These are phyloP conservation scores for Acronicta alni DNA, from an alignment of 2,888 invertebrate species.

Conservation along the genomic window DNA sequence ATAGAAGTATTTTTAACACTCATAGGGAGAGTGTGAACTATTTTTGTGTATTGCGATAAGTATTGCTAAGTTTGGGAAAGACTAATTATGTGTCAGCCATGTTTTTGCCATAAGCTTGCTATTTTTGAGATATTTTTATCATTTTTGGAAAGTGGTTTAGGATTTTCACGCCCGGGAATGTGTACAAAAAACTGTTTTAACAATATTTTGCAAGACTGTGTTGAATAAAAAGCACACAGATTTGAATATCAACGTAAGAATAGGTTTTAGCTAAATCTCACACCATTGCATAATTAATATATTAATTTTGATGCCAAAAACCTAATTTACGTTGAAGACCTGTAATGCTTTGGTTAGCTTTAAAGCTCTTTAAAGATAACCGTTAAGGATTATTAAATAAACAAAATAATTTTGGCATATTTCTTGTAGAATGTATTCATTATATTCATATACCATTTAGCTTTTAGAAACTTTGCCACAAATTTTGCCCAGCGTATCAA, in stretches of 20 bases:
- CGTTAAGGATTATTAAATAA: too few species aligned
- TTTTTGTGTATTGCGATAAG: constrained; percentile 53
- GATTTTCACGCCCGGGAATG: constrained; percentile 23
- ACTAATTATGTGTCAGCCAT: constrained; percentile 51
- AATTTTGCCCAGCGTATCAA: constrained; percentile 1
- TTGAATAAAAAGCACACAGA: not conserved
- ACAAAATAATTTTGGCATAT: too few species aligned
- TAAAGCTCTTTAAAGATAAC: too few species aligned
- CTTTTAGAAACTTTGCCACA: not conserved
- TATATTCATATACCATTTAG: too few species aligned
- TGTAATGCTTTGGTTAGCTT: too few species aligned
- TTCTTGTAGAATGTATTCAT: too few species aligned
- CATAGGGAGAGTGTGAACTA: constrained; percentile 53
- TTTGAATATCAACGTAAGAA: too few species aligned
- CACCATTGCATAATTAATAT: too few species aligned
- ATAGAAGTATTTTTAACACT: constrained; percentile 53
- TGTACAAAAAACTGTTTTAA: constrained; percentile 7
- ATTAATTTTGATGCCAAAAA: not conserved
- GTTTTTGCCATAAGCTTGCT: constrained; percentile 33
- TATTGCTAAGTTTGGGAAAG: constrained; percentile 45
- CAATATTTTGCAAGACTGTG: not conserved
- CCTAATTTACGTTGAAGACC: too few species aligned
- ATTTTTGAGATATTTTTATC: constrained; percentile 39
- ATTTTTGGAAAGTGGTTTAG: constrained; percentile 14
- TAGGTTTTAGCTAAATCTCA: too few species aligned